phyloP scores from a whole-genome alignment of 2,113 vertebrate genomes.

The Aldabrachelys gigantea region DNA sequence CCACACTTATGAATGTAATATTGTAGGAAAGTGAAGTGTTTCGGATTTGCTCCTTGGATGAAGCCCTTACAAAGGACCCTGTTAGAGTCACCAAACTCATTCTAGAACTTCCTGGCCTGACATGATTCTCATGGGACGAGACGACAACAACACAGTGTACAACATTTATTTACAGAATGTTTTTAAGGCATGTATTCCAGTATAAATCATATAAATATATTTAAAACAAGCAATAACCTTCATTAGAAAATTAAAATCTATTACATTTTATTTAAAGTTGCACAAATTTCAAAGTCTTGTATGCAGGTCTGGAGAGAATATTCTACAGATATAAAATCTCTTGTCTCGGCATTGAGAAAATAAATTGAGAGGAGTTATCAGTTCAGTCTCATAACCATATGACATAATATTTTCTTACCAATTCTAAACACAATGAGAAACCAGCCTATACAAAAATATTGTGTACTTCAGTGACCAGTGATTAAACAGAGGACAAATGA shows the following conservation, averaged over 20 bases:
- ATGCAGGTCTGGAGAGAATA: neutral
- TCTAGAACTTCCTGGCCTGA: neutral
- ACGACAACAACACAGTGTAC: neutral
- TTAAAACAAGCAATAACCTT: neutral
- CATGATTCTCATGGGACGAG: neutral
- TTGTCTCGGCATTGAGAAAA: slow-evolving; percentile 29
- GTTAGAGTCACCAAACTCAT: neutral
- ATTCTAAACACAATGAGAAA: slow-evolving; percentile 34
- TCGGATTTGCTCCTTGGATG: neutral
- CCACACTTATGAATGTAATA: neutral
- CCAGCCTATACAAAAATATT: slow-evolving; percentile 17
- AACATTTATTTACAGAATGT: neutral
- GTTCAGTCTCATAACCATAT: slow-evolving; percentile 14
- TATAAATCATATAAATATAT: slow-evolving; percentile 11
- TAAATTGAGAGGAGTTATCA: neutral
- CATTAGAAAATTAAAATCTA: slow-evolving; percentile 37
- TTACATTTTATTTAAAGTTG: slow-evolving; percentile 15
- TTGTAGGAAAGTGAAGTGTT: neutral
- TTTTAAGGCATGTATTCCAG: slow-evolving; percentile 6
- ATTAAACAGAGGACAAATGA: neutral
- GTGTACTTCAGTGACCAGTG: neutral
- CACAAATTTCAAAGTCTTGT: neutral
- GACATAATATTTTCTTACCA: slow-evolving; percentile 47
- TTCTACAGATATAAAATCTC: slow-evolving; percentile 21
- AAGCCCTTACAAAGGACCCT: neutral